Base-by-base conservation (phyloP, 2,113 vertebrate species). In the Gallinago media region DNA sequence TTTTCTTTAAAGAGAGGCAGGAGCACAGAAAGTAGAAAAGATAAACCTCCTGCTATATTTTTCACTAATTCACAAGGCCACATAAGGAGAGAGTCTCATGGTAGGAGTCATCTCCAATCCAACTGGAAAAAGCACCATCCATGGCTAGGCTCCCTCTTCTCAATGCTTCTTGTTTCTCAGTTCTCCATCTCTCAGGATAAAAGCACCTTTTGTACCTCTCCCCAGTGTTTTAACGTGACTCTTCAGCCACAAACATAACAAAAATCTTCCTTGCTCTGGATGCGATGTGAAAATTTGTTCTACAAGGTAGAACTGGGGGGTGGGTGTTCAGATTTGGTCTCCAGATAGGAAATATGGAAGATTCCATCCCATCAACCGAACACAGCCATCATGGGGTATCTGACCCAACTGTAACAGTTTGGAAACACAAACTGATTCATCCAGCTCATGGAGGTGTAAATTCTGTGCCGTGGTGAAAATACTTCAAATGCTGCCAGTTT, bases 281-380 rank as follows among this genome's bases (percentile, higher is more conserved):
- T 31, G 52, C 2, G 1, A 46, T 0, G 3, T 5, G 23, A 75
- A 85, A 56, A 67, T 75, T 78, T 85, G 9, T 58, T 56, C 71
- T 50, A 0, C 0, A 1, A 77, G 54, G 27, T 12, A 42, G 36
- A 80, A 62, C 0, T 21, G 40, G n/a, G 6, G 6, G 59, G 22
- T 56, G 42, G 42, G 5, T 32, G n/a, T 12, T 89, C 66, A 44
- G 74, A 70, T 76, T 65, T 71, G 27, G 23, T 55, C 19, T 58
- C 13, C 40, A 46, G 46, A 36, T 3, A 52, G n/a, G n/a, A 89
- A 91, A 88, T 18, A 26, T 0, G 4, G 59, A 49, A 78, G 61
- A 49, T 26, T 27, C n/a, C 62, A 63, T 9, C 0, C 0, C 22
- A 54, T 17, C 34, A 82, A 50, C 15, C 5, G 5, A 88, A 21